These are phyloP conservation scores for Argya squamiceps DNA, from an alignment of 2,797 vertebrate genomes.

Conservation along the genomic window DNA sequence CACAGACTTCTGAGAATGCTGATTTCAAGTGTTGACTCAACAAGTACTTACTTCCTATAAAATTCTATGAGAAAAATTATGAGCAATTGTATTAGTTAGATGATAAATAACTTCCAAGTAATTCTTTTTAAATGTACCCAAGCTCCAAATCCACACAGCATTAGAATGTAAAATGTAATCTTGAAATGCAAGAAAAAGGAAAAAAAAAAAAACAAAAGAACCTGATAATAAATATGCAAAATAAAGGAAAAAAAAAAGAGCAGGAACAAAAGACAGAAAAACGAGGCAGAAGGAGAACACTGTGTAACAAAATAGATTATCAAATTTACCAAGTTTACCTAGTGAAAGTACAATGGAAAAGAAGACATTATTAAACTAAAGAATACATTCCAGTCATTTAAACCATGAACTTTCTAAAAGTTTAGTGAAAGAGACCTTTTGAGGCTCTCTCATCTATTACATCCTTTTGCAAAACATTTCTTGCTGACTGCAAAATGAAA, in stretches of 20 bases:
- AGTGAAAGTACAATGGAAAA: neutral
- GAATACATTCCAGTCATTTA: neutral
- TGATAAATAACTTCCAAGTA: neutral
- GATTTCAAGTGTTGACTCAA: neutral
- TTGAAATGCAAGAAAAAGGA: neutral
- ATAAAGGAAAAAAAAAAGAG: neutral
- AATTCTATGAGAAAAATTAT: neutral
- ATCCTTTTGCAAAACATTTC: neutral
- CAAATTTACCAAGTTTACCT: neutral
- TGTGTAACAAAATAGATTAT: neutral
- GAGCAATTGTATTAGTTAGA: neutral
- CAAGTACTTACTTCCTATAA: neutral
- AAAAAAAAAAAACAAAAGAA: neutral
- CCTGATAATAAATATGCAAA: neutral
- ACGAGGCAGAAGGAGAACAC: neutral
- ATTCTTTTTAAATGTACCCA: neutral
- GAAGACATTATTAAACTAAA: neutral
- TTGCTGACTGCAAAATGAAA: slow-evolving; percentile 3
- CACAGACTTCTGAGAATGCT: neutral
- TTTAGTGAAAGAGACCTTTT: neutral
- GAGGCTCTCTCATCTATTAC: neutral
- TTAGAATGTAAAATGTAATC: neutral
- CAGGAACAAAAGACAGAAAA: neutral
- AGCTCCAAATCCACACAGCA: neutral
- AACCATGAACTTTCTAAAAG: neutral